These are phyloP conservation scores for Thunnus thynnus DNA, from an alignment of 2,113 vertebrate species.

Conservation along the genomic window DNA sequence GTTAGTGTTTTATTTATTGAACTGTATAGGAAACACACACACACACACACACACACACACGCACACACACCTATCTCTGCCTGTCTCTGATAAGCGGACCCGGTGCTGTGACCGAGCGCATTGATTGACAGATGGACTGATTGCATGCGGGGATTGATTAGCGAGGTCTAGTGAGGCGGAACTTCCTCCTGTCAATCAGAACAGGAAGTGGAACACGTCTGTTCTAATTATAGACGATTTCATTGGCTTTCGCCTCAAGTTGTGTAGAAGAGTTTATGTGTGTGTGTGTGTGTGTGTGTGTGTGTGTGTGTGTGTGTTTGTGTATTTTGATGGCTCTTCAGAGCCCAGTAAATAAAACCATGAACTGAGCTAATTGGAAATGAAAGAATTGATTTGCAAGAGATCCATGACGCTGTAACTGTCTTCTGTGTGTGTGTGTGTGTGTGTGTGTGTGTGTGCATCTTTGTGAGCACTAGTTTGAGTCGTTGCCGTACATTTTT, in stretches of 20 bases:
- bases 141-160: slow-evolving; percentile 66
- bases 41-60: slow-evolving; percentile 27
- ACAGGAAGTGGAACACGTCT: slow-evolving; percentile 44
- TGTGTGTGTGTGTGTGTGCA: too few relatives aligned
- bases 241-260: background rate
- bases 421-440: too few relatives aligned
- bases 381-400: slow-evolving; percentile 19
- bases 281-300: background rate
- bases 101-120: slow-evolving; percentile 3
- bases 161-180: slow-evolving; percentile 56
- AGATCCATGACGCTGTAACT: background rate
- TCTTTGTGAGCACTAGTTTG: too few relatives aligned
- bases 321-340: background rate
- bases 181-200: slow-evolving; percentile 54
- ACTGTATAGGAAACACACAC: slow-evolving; percentile 4
- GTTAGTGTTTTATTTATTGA: slow-evolving; percentile 53
- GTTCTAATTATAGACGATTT: slow-evolving; percentile 31
- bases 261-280: background rate
- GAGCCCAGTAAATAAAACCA: background rate
- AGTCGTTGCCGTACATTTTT: too few relatives aligned
- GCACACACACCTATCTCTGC: slow-evolving; percentile 14
- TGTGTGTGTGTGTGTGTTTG: background rate
- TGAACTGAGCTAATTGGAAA: slow-evolving; percentile 16
- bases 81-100: slow-evolving; percentile 26
- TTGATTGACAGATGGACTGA: slow-evolving; percentile 70